Evolutionary conservation across 2,797 vertebrate genomes (phyloP), one percentile per base, ranked within the genome.

Genomic region (Psittacula echo): DNA sequence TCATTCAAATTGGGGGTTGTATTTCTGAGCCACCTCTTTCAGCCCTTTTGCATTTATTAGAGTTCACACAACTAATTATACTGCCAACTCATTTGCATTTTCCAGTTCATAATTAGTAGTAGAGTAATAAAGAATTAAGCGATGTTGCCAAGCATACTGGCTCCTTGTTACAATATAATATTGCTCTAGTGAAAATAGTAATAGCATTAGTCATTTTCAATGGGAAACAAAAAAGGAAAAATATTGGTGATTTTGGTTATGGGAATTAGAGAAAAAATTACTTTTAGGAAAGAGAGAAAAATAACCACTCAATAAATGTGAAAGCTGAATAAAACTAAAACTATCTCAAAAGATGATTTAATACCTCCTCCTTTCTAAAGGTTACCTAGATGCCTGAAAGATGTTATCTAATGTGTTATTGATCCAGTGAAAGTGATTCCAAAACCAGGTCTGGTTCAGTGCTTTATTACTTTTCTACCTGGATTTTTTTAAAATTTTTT

Each of bases 81-180:
- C 32, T 87, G 85, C 54, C 68, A 84, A 37, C 3, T 17, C 18
- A 66, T 92, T 79, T 88, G 67, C 64, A 87, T 95, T 83, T 91
- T 62, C 32, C 73, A 48, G 53, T 58, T 86, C 81, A 72, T 77
- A 80, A 32, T 93, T 89, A 86, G 26, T 51, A 87, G 58, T 22
- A 71, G 45, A 32, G 37, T 84, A 88, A 88, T 81, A 94, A 88
- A 79, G 34, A 85, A 94, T 79, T 48, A 74, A 87, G 70, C 44
- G 92, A 22, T 12, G 22, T 61, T 78, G 77, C 88, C 92, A 93
- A 85, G 58, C 6, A 19, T 60, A 18, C 62, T 22, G 80, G 34
- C 72, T 80, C 50, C 61, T 85, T 93, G 20, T 78, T 72, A 73
- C 42, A 48, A 80, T 50, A 90, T 42, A 87, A 50, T 11, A 17